Percentiles rank a stretch among this genome's conserved stretches.
These are phyloP conservation scores for Gallinago solitaria DNA, from an alignment of 2,797 vertebrate genomes.

Conservation along the genomic window DNA sequence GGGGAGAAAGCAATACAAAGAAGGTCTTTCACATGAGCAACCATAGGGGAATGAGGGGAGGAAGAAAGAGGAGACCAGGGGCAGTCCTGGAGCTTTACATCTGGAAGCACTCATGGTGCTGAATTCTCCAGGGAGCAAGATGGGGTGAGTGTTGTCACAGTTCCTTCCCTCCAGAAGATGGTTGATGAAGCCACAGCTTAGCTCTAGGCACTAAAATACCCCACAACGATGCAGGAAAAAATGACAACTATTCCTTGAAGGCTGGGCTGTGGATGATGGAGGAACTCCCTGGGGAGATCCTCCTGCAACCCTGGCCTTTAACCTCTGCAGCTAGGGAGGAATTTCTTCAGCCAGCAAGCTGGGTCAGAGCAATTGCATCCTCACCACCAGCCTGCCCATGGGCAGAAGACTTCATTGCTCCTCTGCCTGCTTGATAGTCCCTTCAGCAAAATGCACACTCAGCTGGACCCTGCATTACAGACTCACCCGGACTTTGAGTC, in stretches of 20 bases:
- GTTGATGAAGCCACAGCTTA: not conserved
- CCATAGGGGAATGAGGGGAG: rapidly evolving
- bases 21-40: not conserved
- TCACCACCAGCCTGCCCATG: not conserved
- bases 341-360: not conserved
- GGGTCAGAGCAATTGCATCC: not conserved
- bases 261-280: not conserved
- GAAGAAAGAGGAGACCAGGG: not conserved
- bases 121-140: not conserved
- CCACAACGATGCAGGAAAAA: not conserved
- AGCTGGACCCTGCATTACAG: not conserved
- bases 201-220: not conserved
- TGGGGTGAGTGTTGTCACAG: not conserved
- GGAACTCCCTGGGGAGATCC: not conserved
- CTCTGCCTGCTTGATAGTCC: not conserved
- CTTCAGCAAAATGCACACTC: not conserved
- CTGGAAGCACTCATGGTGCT: not conserved
- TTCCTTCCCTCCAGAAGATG: not conserved
- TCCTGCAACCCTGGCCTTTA: not conserved
- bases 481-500: not conserved
- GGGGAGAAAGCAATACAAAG: not conserved
- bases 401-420: not conserved
- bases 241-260: not conserved
- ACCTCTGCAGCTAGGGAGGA: not conserved
- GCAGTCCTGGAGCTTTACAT: not conserved